A percentile compares a stretch with the other conserved stretches of the same genome.
Evolutionary conservation across 1,140 invertebrate species (phyloP).

Genomic region (Stegodyphus dumicola): DNA sequence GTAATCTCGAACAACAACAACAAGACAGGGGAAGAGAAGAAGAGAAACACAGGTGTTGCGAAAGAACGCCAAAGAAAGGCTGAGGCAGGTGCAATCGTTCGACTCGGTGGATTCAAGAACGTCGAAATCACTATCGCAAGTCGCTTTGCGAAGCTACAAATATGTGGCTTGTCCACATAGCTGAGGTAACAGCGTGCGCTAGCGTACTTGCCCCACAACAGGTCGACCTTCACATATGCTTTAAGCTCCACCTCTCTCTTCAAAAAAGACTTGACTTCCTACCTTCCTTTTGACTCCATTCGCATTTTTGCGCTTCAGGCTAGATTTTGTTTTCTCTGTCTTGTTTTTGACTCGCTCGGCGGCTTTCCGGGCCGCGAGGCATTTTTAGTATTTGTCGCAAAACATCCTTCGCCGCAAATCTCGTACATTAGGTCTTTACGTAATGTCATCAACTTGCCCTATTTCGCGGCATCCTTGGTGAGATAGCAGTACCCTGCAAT

Average conservation of each 20-base stretch:
- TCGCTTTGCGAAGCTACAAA: slow-evolving; percentile 52
- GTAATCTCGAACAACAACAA: slow-evolving; percentile 38
- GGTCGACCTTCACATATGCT: slow-evolving; percentile 52
- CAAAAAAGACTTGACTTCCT: slow-evolving; percentile 16
- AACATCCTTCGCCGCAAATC: slow-evolving; percentile 10
- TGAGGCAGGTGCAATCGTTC: slow-evolving; percentile 44
- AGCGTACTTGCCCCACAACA: slow-evolving; percentile 7
- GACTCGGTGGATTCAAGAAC: background rate
- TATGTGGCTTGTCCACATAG: slow-evolving; percentile 44
- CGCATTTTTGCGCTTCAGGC: slow-evolving; percentile 34
- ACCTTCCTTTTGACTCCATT: slow-evolving; percentile 23
- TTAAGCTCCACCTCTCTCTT: slow-evolving; percentile 49
- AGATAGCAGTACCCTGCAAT: no score
- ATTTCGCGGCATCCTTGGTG: background rate
- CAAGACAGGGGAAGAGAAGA: slow-evolving; percentile 13
- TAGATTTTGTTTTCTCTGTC: slow-evolving; percentile 37
- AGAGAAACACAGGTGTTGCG: slow-evolving; percentile 39
- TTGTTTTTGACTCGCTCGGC: slow-evolving; percentile 32
- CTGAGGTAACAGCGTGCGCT: slow-evolving; percentile 15
- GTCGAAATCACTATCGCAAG: slow-evolving; percentile 21
- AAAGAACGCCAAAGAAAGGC: slow-evolving; percentile 30
- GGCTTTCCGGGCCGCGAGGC: slow-evolving; percentile 38
- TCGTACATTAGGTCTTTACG: background rate
- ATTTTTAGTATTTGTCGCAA: slow-evolving; percentile 39
- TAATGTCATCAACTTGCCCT: slow-evolving; percentile 14